These are phyloP conservation scores for Ardeotis arabs DNA, from an alignment of 2,113 vertebrate species.

Conservation along the genomic window DNA sequence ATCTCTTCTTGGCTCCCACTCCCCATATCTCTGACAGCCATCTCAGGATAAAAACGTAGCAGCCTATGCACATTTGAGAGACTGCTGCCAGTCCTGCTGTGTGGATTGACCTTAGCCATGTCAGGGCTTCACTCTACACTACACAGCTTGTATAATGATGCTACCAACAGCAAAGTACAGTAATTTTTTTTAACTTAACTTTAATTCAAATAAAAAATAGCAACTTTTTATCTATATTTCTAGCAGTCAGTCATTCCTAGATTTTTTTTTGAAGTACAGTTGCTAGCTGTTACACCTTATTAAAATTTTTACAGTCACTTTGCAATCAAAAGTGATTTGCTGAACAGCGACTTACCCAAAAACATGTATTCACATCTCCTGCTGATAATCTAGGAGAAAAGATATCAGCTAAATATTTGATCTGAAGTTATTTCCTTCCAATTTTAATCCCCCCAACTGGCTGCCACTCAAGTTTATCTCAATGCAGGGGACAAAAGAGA, in stretches of 20 bases:
- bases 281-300: neutral
- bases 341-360: neutral
- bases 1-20: accelerated
- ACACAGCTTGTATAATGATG: neutral
- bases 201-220: neutral
- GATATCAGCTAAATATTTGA: constrained; percentile 31
- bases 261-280: neutral
- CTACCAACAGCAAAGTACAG: neutral
- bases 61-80: accelerated
- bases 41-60: neutral
- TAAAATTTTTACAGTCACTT: neutral
- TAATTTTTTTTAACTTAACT: neutral
- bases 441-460: constrained; percentile 15
- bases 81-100: neutral
- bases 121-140: neutral
- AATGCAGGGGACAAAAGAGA: neutral
- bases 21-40: accelerated
- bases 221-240: neutral
- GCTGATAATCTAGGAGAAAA: constrained; percentile 13
- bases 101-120: neutral
- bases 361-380: neutral
- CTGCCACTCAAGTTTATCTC: constrained; percentile 8
- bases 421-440: constrained; percentile 36
- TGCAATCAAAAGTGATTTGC: constrained; percentile 11
- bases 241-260: neutral